Evolutionary conservation across 2,797 vertebrate species (phyloP), one percentile per base, ranked within the genome.

Genomic region (Coreius guichenoti): DNA sequence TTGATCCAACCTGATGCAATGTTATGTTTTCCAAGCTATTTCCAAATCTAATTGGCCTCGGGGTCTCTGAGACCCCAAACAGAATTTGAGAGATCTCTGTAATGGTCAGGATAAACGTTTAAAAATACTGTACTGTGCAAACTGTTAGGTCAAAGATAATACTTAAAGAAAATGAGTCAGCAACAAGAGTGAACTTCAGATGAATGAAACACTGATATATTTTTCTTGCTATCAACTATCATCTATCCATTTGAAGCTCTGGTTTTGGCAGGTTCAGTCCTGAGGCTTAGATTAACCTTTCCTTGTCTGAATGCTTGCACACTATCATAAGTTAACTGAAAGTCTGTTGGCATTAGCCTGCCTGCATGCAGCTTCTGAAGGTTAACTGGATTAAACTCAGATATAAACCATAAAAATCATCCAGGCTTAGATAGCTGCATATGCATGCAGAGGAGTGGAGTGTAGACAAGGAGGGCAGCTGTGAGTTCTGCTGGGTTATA

Each of bases 351-450:
- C 77, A 36, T 45, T 70, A 21, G 17, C 63, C 19, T 39, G 72
- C 78, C 74, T 80, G 80, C 68, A 4, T 47, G 21, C n/a, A 17
- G 49, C 8, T 29, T 80, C 73, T 82, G 75, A 89, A 92, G 88
- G 87, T 92, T 90, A 93, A 92, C 88, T 91, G 88, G 82, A 84
- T 76, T 81, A 83, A 89, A 84, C 58, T 31, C 58, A 23, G 82
- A 82, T 56, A 69, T 63, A 77, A 70, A 85, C 87, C 45, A 72
- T 87, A 85, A 81, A 67, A 70, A 87, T 74, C 26, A n/a, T 36
- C 31, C 69, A 79, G 77, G 78, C n/a, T 21, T 36, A 26, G n/a
- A 78, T 21, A 86, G 29, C 58, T 76, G 70, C 14, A 49, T 21
- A 69, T 54, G 58, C 26, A 47, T 67, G 49, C 29, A 31, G 31